These are phyloP conservation scores for Stomatorhinus walkeri DNA, from an alignment of 2,797 vertebrate species.

Conservation along the genomic window DNA sequence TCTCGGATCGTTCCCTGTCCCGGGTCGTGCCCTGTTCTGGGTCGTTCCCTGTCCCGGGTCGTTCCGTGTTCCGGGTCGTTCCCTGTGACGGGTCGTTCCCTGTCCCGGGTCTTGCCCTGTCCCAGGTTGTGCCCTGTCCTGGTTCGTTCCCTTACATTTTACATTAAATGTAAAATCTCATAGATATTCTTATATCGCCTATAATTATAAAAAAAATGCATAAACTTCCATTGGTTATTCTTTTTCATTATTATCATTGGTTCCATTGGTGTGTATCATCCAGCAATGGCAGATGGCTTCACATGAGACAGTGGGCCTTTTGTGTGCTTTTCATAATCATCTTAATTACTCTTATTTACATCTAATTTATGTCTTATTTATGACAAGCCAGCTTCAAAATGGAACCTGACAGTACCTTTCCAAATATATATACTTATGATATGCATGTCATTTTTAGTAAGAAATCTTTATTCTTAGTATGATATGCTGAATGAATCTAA, in stretches of 20 bases:
- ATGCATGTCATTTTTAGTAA: neutral
- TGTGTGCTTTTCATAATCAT: neutral
- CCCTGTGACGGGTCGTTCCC: no score
- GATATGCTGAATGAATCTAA: neutral
- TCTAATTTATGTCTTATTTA: neutral
- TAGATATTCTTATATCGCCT: neutral
- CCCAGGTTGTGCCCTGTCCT: no score
- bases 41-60: no score
- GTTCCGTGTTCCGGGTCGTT: no score
- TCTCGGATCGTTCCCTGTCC: no score
- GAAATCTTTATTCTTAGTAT: neutral
- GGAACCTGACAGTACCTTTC: neutral
- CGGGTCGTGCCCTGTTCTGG: no score
- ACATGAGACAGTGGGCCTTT: neutral
- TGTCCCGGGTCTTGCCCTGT: no score
- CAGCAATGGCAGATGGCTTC: neutral
- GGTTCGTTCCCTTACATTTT: no score
- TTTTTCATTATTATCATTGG: neutral
- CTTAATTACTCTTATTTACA: neutral
- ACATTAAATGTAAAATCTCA: neutral
- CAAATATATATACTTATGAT: neutral
- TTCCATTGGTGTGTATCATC: neutral
- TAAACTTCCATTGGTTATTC: neutral
- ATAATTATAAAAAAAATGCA: neutral
- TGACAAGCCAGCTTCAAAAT: neutral